Evolutionary conservation across 2,888 invertebrate genomes (phyloP).

Genomic region (Cinara cedri): DNA sequence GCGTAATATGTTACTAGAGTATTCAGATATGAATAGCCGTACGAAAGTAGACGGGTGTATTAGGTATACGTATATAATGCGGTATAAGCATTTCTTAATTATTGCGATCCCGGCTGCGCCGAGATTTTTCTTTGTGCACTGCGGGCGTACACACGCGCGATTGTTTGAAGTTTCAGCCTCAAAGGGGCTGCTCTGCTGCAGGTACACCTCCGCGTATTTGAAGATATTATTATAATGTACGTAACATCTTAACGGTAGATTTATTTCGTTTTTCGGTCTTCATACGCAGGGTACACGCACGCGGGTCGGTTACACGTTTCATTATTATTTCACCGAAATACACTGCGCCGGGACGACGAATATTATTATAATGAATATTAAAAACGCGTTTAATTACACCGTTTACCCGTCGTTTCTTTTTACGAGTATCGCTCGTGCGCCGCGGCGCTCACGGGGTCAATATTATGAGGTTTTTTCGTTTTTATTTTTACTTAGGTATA

Average conservation of each 20-base stretch:
- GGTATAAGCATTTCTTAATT: conserved; percentile 16
- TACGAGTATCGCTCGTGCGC: too few species aligned
- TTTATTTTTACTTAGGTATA: neutral
- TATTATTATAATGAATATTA: neutral
- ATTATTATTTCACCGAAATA: neutral
- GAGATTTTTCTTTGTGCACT: neutral
- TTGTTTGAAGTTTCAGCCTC: neutral
- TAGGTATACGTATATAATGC: neutral
- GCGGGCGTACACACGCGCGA: too few species aligned
- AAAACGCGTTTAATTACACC: conserved; percentile 9
- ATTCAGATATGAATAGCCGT: too few species aligned
- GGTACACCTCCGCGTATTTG: too few species aligned
- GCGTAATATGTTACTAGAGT: too few species aligned
- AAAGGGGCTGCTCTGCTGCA: neutral
- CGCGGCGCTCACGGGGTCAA: neutral
- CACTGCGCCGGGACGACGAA: neutral
- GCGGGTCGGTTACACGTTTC: neutral
- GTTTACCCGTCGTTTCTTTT: neutral
- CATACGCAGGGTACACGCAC: too few species aligned
- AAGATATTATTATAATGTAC: neutral
- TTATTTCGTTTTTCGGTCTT: too few species aligned
- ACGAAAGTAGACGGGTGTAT: too few species aligned
- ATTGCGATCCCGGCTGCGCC: neutral
- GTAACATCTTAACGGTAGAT: neutral
- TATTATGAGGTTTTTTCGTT: neutral